Evolutionary conservation across 2,113 vertebrate species (phyloP).

Genomic region (Indicator indicator): DNA sequence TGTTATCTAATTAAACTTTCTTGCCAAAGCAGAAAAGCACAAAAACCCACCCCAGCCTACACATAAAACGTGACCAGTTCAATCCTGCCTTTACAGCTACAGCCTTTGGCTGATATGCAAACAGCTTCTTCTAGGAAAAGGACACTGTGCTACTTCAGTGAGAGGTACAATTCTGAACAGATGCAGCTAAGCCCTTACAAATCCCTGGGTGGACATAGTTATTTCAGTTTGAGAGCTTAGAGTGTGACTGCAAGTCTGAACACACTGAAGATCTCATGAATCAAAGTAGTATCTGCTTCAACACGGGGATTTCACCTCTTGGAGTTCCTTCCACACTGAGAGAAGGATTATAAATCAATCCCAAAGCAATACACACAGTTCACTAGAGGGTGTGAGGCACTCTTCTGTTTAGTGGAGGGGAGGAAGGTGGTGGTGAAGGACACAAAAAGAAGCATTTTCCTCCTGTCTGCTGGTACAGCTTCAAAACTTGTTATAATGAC

Average conservation of each 20-base stretch:
- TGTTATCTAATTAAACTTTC: background rate
- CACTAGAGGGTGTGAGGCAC: background rate
- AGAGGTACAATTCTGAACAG: conserved; percentile 32
- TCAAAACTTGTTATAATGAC: background rate
- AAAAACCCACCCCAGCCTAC: too few relatives aligned
- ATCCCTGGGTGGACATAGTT: background rate
- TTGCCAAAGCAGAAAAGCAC: background rate
- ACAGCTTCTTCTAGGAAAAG: background rate
- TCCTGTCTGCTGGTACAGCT: background rate
- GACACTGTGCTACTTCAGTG: background rate
- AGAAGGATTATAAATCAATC: background rate
- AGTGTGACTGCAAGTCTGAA: background rate
- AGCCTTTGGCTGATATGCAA: background rate
- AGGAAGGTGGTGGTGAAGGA: background rate
- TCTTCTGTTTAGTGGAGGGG: too few relatives aligned
- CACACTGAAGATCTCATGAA: background rate
- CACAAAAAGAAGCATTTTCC: background rate
- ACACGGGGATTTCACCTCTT: background rate
- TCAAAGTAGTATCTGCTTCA: background rate
- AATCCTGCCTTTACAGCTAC: background rate
- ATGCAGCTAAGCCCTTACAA: conserved; percentile 44
- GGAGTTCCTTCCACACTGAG: background rate
- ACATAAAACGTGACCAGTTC: background rate
- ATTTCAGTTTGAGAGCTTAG: background rate
- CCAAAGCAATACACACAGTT: background rate